Base-by-base conservation (phyloP, 2,797 vertebrate species). In the Sebastes alutus region DNA sequence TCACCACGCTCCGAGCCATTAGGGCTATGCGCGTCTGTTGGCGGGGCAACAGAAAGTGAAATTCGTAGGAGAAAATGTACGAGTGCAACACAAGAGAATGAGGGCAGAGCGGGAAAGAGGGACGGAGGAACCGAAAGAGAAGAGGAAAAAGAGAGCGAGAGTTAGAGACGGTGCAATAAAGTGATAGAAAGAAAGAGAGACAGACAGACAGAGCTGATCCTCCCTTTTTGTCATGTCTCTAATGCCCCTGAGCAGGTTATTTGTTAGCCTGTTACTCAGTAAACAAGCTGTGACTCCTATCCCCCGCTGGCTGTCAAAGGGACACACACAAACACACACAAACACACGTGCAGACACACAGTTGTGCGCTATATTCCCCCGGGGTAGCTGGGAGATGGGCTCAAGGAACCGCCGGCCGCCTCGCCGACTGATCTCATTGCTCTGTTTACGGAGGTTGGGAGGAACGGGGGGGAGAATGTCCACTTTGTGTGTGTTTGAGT, bases 221-320 rank as follows among this genome's bases (percentile, higher is more conserved):
- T 75, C 42, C 25, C n/a, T 67, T 87, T 87, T 76, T 59, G 20
- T 72, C 55, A 29, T 54, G 73, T 86, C 49, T 82, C 78, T 62
- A 70, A 91, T 91, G 83, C 80, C 85, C 83, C 82, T 58, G 78
- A 94, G 88, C 90, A 92, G 87, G 85, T 87, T 91, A 93, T 94
- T 92, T 94, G 88, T 94, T 92, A 91, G 84, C 69, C 81, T 82
- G 89, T 92, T 93, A 90, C 88, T 77, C 88, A 79, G 88, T 81
- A 87, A 92, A 94, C 87, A 92, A 88, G 80, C 84, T 88, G 81
- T 77, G 86, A 90, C 86, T 92, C 73, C 78, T 83, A 54, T 80
- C 66, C 72, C 81, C 82, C 35, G 18, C 16, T 78, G 80, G 78
- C 78, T 90, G 86, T 87, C 83, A 88, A 78, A 83, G 42, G 84